phyloP scores from a whole-genome alignment of 2,797 vertebrate species.

The Sebastes oblongus region DNA sequence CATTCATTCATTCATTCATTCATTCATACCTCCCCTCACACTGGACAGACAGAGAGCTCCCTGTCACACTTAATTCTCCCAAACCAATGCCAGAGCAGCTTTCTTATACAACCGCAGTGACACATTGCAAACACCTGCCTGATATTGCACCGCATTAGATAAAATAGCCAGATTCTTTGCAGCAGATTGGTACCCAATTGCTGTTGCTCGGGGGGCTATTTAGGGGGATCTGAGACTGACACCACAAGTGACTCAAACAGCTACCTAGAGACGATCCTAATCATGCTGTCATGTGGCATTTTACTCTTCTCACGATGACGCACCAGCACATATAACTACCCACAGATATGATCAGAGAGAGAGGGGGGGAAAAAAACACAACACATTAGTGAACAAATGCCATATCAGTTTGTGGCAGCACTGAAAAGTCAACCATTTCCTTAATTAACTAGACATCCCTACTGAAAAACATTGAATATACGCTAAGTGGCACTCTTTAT shows the following conservation, averaged over 20 bases:
- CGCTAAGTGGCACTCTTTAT: not conserved
- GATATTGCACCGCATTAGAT: constrained; percentile 2
- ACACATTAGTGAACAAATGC: not conserved
- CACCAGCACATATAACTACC: not conserved
- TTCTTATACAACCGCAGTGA: not conserved
- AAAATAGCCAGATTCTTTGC: not conserved
- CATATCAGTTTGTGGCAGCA: constrained; percentile 3
- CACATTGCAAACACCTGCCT: constrained; percentile 7
- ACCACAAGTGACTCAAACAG: constrained; percentile 8
- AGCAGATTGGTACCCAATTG: not conserved
- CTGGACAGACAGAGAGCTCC: not conserved
- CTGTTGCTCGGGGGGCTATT: constrained; percentile 11
- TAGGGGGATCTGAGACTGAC: not conserved
- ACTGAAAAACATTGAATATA: not conserved
- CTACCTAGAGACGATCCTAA: constrained; percentile 9
- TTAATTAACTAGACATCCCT: not conserved
- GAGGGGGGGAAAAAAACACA: not conserved
- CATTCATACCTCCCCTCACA: not conserved
- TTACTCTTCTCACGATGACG: not conserved
- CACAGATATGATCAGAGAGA: not conserved
- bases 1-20: not conserved
- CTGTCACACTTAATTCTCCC: constrained; percentile 17
- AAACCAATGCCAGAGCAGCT: constrained; percentile 4
- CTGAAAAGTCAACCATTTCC: not conserved
- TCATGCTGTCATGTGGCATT: constrained; percentile 24